Base-by-base conservation (phyloP, 2,113 vertebrate species). In the Nyctibius bracteatus region DNA sequence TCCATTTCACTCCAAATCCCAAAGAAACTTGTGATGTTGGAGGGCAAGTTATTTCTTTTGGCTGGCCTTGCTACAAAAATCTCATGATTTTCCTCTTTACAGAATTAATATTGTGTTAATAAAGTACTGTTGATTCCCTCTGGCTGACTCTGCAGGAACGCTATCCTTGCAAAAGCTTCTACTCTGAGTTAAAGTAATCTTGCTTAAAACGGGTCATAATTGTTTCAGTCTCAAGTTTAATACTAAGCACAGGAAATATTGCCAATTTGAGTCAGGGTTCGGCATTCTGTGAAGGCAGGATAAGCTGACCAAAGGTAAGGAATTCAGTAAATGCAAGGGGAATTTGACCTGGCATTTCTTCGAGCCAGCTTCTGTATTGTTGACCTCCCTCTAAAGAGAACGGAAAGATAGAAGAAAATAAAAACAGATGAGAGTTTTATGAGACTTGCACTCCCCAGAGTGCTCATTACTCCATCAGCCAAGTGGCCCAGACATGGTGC, bases 31-130 rank as follows among this genome's bases (percentile, higher is more conserved):
- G 43, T 92, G 77, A 85, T 88, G 71, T 95, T 93, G 94, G 94
- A 95, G 83, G 62, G 68, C 58, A 72, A 88, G 85, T 88, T 96
- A 92, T 96, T 96, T 92, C 90, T 92, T 73, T 91, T 93, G 92
- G 95, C 92, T 77, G 63, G 77, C 90, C 90, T 87, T 80, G 57
- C 88, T 92, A 81, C 41, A 27, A 43, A 93, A 94, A 79, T 62
- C 54, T 9, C 80, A 92, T 83, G 80, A 88, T 96, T 97, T 95
- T 92, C 52, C 87, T 96, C 96, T 95, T 92, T 92, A 83, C 52
- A 89, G 90, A 89, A 94, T 95, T 93, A 90, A 97, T 96, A 90
- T 91, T 97, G 95, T 96, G 84, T 96, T 96, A 96, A 96, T 97
- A 91, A 97, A 95, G 82, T n/a, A 21, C 81, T 59, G 37, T 82